Conservation (phyloP, 2,113 vertebrate genomes). For the Limnothrissa miodon region DNA sequence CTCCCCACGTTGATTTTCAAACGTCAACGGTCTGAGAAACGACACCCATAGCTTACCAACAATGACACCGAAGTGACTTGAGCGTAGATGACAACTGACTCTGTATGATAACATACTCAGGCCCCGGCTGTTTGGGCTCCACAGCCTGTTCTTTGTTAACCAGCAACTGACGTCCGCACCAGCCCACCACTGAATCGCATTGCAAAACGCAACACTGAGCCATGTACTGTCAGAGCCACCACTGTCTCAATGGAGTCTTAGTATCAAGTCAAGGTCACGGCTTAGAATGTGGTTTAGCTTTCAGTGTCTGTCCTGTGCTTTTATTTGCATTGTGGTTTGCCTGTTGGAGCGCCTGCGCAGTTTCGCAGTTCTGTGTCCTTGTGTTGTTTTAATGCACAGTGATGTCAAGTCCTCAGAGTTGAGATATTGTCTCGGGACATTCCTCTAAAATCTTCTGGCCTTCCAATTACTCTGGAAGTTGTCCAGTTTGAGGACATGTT, state of each 20-base stretch:
- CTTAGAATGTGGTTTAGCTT: neutral
- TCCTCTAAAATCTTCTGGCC: neutral
- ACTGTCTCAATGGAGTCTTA: neutral
- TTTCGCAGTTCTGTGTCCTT: neutral
- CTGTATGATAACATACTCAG: neutral
- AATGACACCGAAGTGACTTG: slow-evolving; percentile 55
- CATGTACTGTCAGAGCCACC: neutral
- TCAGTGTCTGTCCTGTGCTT: neutral
- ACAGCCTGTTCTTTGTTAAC: neutral
- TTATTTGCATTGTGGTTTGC: neutral
- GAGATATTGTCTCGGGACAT: neutral
- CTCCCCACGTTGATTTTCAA: neutral
- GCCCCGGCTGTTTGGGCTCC: neutral
- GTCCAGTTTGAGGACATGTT: neutral
- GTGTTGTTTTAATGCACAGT: neutral
- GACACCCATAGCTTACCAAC: slow-evolving; percentile 31
- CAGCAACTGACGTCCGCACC: neutral
- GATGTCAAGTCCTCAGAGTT: neutral
- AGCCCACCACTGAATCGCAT: neutral
- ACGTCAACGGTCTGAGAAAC: neutral
- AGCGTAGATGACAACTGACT: slow-evolving; percentile 47
- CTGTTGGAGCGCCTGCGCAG: neutral
- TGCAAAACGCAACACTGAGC: neutral
- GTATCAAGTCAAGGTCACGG: neutral
- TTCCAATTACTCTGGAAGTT: neutral